Base-by-base conservation (phyloP, 2,113 vertebrate species). In the Dolichallabes microphthalmus region DNA sequence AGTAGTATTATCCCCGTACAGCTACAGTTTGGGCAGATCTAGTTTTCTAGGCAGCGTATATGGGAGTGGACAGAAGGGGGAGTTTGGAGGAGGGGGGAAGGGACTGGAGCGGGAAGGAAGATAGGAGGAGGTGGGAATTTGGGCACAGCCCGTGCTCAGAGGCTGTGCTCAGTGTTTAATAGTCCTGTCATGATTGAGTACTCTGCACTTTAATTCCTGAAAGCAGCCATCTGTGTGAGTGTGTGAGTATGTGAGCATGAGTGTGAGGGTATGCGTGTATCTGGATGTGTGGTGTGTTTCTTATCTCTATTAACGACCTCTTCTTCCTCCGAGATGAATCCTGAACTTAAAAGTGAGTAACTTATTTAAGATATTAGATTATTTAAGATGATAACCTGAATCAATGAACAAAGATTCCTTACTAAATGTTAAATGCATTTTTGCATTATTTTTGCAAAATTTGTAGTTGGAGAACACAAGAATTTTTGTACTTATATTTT, bases 101-200 rank as follows among this genome's bases (percentile, higher is more conserved):
- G 12, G 7, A 0, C 1, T 30, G 3, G 14, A 6, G 66, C 30
- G 60, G 76, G 76, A 22, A 22, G 58, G 10, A 77, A 69, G 55
- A 22, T 6, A 22, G 17, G 73, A 10, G 52, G 75, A 78, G 53
- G 75, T 58, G 55, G 76, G 76, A 25, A 60, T 30, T 39, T 60
- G 76, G 76, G 76, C 76, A 78, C 17, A 25, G 30, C 30, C 14
- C 52, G 5, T 0, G 27, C 25, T 87, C 69, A 50, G 53, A 14
- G 60, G 60, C 27, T 57, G 55, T 52, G 27, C 45, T 20, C 22
- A 55, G 32, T 85, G 30, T 84, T 88, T 82, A 79, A 35, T 83
- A 89, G 84, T 66, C 82, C 39, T 79, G 75, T 87, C 86, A 89
- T 84, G 83, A 55, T 20, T 76, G 78, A 35, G 45, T 53, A 71